phyloP scores from a whole-genome alignment of 2,113 vertebrate genomes.

The Otolemur garnettii region DNA sequence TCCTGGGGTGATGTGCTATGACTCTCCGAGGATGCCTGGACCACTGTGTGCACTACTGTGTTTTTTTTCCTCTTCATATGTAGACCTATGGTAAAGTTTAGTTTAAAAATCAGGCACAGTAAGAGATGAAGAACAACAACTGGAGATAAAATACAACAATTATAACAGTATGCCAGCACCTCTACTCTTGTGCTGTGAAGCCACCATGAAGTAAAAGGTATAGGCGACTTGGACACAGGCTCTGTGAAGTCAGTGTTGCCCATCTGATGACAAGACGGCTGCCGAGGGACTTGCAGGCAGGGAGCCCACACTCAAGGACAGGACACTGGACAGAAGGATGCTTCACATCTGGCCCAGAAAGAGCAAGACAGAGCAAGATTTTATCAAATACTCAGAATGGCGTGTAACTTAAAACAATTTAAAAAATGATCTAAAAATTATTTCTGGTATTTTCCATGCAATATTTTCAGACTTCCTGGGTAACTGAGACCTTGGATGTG shows the following conservation, averaged over 20 bases:
- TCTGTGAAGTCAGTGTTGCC: background rate
- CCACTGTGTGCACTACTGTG: background rate
- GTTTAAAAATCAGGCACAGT: background rate
- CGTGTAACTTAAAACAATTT: background rate
- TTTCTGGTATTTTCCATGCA: background rate
- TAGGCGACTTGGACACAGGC: background rate
- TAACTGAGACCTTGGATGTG: background rate
- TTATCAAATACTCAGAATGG: background rate
- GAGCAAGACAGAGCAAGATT: background rate
- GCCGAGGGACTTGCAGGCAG: background rate
- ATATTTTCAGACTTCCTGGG: background rate
- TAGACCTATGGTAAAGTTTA: background rate
- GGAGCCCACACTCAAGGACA: background rate
- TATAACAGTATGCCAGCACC: background rate
- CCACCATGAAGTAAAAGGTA: background rate
- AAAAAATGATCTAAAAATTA: background rate
- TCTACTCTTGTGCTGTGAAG: background rate
- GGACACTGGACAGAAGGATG: background rate
- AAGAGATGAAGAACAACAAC: background rate
- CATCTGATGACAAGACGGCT: background rate
- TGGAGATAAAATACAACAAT: background rate
- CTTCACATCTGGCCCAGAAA: background rate
- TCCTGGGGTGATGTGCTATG: background rate
- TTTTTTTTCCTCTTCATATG: background rate
- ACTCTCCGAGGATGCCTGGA: background rate